These are phyloP conservation scores for Drosophila yakuba DNA, from an alignment of 1,140 invertebrate genomes.

Conservation along the genomic window DNA sequence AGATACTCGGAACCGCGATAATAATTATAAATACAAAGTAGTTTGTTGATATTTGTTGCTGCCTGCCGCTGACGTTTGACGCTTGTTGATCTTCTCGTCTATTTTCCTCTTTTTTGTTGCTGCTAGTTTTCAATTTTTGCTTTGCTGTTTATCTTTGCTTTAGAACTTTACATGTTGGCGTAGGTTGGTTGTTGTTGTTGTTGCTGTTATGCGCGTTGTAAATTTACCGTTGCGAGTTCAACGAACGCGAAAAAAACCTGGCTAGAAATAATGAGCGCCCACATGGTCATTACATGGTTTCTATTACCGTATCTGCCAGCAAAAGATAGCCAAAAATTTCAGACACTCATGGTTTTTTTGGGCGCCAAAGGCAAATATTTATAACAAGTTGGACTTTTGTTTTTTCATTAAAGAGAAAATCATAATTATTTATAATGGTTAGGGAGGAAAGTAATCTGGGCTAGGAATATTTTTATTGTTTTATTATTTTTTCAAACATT, in stretches of 20 bases:
- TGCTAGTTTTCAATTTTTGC: slow-evolving; percentile 64
- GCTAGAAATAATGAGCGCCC: slow-evolving; percentile 59
- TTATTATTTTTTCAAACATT: background rate
- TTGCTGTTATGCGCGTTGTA: slow-evolving; percentile 57
- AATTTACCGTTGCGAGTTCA: slow-evolving; percentile 78
- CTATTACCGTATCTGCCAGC: slow-evolving; percentile 24
- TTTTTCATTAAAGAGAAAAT: too few relatives aligned
- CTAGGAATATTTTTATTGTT: too few relatives aligned
- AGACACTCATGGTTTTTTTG: background rate
- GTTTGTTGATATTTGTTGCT: slow-evolving; percentile 80
- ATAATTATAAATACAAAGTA: slow-evolving; percentile 83
- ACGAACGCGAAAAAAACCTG: slow-evolving; percentile 60
- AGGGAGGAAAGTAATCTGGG: too few relatives aligned
- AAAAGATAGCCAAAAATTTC: slow-evolving; percentile 8
- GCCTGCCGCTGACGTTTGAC: slow-evolving; percentile 44
- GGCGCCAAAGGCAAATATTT: slow-evolving; percentile 2
- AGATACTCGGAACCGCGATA: slow-evolving; percentile 51
- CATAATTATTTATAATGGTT: too few relatives aligned
- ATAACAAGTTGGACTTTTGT: background rate
- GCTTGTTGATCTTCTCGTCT: slow-evolving; percentile 36
- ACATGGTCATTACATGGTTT: slow-evolving; percentile 59
- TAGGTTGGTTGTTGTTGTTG: slow-evolving; percentile 60
- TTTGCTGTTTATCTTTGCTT: slow-evolving; percentile 77
- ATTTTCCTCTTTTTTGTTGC: slow-evolving; percentile 36
- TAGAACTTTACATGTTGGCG: slow-evolving; percentile 83